These are phyloP conservation scores for Ceramica pisi DNA, from an alignment of 2,888 invertebrate species.

Conservation along the genomic window DNA sequence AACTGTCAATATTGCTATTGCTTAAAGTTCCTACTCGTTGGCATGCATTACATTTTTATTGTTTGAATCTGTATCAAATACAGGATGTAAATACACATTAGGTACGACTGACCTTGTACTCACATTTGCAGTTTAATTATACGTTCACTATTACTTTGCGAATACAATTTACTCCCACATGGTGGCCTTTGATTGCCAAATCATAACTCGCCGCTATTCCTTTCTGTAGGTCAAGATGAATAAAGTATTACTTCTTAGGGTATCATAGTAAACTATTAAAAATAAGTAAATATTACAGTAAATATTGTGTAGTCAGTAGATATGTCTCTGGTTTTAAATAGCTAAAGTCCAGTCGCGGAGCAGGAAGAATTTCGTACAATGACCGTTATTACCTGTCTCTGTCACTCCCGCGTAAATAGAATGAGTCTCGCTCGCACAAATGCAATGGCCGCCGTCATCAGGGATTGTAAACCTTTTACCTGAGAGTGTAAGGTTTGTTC, in stretches of 20 bases:
- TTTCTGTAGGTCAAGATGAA: not conserved
- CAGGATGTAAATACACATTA: conserved; percentile 43
- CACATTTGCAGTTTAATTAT: conserved; percentile 60
- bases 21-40: conserved; percentile 1
- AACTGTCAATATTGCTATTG: conserved; percentile 41
- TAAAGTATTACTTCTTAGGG: not conserved
- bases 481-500: too few species aligned
- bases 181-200: conserved; percentile 31
- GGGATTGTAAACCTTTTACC: too few species aligned
- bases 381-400: too few species aligned
- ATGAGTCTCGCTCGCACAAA: too few species aligned
- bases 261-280: not conserved
- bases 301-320: too few species aligned
- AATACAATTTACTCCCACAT: conserved; percentile 50
- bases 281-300: not conserved
- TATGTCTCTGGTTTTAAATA: not conserved
- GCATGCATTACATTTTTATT: conserved; percentile 8
- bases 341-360: too few species aligned
- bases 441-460: too few species aligned
- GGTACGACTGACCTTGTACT: conserved; percentile 57
- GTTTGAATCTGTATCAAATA: conserved; percentile 21
- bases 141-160: conserved; percentile 49
- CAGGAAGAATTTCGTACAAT: too few species aligned
- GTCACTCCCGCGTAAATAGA: too few species aligned
- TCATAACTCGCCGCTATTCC: conserved; percentile 7